Conservation (phyloP, 1,140 invertebrate species). For the Zaprionus kolodkinae region DNA sequence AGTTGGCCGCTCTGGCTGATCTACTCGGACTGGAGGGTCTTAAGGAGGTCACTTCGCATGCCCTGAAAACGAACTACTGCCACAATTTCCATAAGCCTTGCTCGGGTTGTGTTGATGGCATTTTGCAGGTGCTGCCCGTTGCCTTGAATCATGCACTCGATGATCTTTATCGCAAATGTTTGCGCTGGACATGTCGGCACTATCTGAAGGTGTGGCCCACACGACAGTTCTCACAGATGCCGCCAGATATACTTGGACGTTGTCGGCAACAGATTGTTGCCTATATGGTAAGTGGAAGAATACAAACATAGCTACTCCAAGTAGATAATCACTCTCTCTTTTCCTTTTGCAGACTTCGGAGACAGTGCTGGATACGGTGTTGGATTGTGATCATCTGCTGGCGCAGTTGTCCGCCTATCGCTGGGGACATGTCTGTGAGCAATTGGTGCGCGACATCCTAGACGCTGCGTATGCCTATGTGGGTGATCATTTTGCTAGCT, state of each 20-base stretch:
- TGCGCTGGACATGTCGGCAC: slow-evolving; percentile 93
- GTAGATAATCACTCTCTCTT: not conserved
- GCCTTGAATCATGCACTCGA: slow-evolving; percentile 93
- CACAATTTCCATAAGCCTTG: slow-evolving; percentile 91
- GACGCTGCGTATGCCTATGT: slow-evolving; percentile 88
- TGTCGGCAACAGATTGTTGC: slow-evolving; percentile 91
- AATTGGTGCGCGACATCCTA: slow-evolving; percentile 88
- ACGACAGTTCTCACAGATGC: slow-evolving; percentile 92
- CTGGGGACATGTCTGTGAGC: slow-evolving; percentile 89
- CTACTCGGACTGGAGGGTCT: slow-evolving; percentile 94
- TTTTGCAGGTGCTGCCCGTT: slow-evolving; percentile 92
- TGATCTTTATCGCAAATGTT: slow-evolving; percentile 92
- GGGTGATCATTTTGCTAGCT: slow-evolving; percentile 87
- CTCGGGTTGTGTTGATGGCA: slow-evolving; percentile 90
- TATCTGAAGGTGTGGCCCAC: slow-evolving; percentile 94
- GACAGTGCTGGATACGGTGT: slow-evolving; percentile 88
- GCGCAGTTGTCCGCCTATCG: slow-evolving; percentile 88
- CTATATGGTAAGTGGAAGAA: slow-evolving; percentile 79
- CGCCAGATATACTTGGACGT: slow-evolving; percentile 92
- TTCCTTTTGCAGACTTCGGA: slow-evolving; percentile 85
- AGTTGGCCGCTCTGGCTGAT: slow-evolving; percentile 93
- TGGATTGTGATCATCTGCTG: slow-evolving; percentile 89
- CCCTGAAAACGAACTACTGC: slow-evolving; percentile 94
- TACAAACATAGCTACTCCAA: not conserved
- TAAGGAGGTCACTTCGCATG: slow-evolving; percentile 94